Conservation (phyloP, 2,797 vertebrate genomes). For the Microhierax caerulescens region DNA sequence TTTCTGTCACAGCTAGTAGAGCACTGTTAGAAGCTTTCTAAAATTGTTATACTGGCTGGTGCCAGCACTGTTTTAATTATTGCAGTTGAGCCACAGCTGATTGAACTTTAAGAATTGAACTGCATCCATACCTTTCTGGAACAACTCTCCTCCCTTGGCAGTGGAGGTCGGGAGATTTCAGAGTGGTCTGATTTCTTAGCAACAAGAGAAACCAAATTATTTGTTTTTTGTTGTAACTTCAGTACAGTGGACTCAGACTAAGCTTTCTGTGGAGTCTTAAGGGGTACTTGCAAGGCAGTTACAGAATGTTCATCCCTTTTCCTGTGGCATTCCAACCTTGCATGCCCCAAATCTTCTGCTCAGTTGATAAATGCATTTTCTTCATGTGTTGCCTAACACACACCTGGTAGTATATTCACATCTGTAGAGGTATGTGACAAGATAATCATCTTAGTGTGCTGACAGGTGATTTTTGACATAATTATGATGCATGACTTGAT, state of each 20-base stretch:
- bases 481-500: not conserved
- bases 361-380: not conserved
- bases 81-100: not conserved
- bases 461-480: not conserved
- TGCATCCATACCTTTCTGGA: not conserved
- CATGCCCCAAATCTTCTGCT: not conserved
- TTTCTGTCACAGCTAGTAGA: not conserved
- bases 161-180: not conserved
- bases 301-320: not conserved
- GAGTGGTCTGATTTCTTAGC: not conserved
- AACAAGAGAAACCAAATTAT: not conserved
- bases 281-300: not conserved
- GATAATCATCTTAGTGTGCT: not conserved
- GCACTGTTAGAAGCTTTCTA: not conserved
- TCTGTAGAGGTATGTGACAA: not conserved
- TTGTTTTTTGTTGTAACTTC: not conserved
- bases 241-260: not conserved
- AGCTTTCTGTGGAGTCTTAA: not conserved
- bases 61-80: not conserved
- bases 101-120: constrained; percentile 1
- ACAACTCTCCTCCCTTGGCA: not conserved
- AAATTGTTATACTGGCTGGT: not conserved
- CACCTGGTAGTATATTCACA: not conserved
- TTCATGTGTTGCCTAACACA: not conserved
- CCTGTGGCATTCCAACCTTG: not conserved